Evolutionary conservation across 2,797 vertebrate genomes (phyloP).

Genomic region (Natrix natrix): DNA sequence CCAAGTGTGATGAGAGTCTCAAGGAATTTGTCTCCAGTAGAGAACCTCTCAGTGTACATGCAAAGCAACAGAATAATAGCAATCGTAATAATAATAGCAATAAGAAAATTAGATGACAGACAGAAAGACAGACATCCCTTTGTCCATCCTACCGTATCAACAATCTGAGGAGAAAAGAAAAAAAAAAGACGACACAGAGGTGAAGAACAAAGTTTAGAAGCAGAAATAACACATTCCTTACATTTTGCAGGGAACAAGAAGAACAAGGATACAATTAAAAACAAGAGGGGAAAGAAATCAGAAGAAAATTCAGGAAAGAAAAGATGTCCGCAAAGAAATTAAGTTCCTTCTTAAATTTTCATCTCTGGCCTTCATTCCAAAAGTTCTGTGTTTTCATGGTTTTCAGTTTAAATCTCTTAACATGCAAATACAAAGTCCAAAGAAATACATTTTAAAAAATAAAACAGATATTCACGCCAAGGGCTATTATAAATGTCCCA

Average conservation of each 20-base stretch:
- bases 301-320: neutral
- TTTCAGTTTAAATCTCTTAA: neutral
- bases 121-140: neutral
- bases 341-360: no score
- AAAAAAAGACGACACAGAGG: neutral
- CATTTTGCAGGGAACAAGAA: neutral
- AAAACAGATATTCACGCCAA: slow-evolving; percentile 41
- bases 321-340: neutral
- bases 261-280: neutral
- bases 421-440: neutral
- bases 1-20: neutral
- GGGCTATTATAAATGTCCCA: slow-evolving; percentile 37
- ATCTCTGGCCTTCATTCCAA: no score
- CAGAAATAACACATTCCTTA: neutral
- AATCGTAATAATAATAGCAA: neutral
- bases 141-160: neutral
- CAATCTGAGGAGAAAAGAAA: neutral
- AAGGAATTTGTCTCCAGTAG: neutral
- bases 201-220: neutral
- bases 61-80: neutral
- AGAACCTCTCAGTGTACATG: neutral
- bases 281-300: neutral
- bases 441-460: slow-evolving; percentile 10
- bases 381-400: neutral
- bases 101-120: neutral